Conservation (phyloP, 2,113 vertebrate genomes). For the Pyrgilauda ruficollis region DNA sequence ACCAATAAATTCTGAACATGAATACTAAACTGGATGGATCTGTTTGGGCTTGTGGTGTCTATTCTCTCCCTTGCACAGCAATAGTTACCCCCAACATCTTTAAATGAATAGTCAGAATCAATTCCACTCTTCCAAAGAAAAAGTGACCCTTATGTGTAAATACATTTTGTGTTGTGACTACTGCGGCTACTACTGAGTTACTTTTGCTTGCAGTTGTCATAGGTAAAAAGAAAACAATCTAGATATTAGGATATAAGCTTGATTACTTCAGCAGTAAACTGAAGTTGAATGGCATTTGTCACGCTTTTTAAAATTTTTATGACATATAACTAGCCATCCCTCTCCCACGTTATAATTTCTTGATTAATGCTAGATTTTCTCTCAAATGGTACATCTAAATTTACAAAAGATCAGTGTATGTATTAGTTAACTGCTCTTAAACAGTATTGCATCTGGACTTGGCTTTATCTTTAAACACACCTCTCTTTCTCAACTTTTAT, state of each 20-base stretch:
- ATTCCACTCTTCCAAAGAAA: not conserved
- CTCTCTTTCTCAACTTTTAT: not conserved
- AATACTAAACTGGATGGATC: not conserved
- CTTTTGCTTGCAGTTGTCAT: not conserved
- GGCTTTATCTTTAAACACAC: not conserved
- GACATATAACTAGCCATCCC: fast-evolving
- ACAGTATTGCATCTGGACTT: not conserved
- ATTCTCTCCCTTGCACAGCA: not conserved
- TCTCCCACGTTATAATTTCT: not conserved
- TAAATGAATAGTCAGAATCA: not conserved
- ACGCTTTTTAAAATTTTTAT: not conserved
- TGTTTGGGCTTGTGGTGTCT: not conserved
- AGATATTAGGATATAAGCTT: not conserved
- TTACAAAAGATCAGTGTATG: not conserved
- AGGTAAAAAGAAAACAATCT: not conserved
- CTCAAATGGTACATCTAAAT: not conserved
- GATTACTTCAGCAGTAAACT: not conserved
- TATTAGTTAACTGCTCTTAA: not conserved
- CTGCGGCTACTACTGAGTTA: too few relatives aligned
- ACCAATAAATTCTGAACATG: not conserved
- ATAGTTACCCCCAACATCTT: not conserved
- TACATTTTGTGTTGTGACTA: not conserved
- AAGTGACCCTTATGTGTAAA: fast-evolving
- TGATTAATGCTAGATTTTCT: not conserved
- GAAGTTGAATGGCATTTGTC: not conserved